A percentile compares a stretch with the other conserved stretches of the same genome.
Conservation (phyloP, 2,113 vertebrate genomes). For the Polypterus bichir region DNA sequence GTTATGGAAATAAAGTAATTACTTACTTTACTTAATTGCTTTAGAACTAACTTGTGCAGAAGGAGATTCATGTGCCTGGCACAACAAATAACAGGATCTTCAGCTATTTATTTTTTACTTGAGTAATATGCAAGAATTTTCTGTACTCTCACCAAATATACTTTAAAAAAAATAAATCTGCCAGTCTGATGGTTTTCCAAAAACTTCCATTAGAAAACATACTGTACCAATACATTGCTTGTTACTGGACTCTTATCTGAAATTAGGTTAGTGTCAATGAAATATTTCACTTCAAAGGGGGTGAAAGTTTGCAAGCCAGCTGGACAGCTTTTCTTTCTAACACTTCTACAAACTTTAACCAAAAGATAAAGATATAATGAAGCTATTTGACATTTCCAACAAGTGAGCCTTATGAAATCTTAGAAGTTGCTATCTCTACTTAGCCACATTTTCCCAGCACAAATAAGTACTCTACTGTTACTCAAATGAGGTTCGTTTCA, state of each 20-base stretch:
- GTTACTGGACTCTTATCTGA: constrained; percentile 18
- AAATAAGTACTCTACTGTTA: constrained; percentile 67
- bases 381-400: constrained; percentile 36
- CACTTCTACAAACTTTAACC: neutral
- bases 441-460: constrained; percentile 62
- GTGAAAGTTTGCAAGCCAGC: neutral
- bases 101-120: too few relatives aligned
- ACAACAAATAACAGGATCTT: too few relatives aligned
- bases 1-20: too few relatives aligned
- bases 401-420: constrained; percentile 35
- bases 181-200: too few relatives aligned
- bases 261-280: constrained; percentile 25
- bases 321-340: neutral
- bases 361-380: neutral
- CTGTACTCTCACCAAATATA: too few relatives aligned
- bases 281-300: constrained; percentile 21
- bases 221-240: constrained; percentile 26
- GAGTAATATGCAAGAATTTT: too few relatives aligned
- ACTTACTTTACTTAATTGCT: too few relatives aligned
- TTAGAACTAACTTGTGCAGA: too few relatives aligned
- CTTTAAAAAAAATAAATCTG: too few relatives aligned
- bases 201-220: constrained; percentile 20
- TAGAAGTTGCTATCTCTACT: constrained; percentile 58
- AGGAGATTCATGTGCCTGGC: too few relatives aligned
- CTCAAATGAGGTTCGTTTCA: constrained; percentile 45